Base-by-base conservation (phyloP, 1,140 invertebrate genomes). In the Microplitis mediator region DNA sequence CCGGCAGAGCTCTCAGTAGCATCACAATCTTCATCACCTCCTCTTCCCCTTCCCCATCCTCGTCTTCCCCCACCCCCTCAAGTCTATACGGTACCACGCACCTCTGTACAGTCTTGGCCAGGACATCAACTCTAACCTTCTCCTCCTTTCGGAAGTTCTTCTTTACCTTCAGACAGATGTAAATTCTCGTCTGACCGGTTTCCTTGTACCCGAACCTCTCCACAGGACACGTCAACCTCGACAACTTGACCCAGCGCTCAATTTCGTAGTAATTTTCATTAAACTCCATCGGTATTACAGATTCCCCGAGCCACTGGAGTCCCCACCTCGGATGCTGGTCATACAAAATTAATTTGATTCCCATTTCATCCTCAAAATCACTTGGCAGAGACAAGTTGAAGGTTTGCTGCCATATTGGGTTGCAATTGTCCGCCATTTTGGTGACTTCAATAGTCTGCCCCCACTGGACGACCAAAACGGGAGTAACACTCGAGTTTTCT, bases 321-420 rank as follows among this genome's bases (percentile, higher is more conserved):
- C 86, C 86, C 85, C 86, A 87, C 3, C 84, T 77, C 5, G 86
- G 86, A 75, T 87, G 86, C 6, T 85, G 83, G 73, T 87, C 86
- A 23, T 81, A 87, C 0, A 87, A 71, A 8, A 85, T 78, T 5
- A 87, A 63, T 39, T 84, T 86, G 0, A 87, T 75, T 67, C 8
- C 39, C 39, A 45, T 45, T 45, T 72, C 76, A 16, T 82, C 73
- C 66, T 85, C 79, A n/a, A 50, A 56, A 0, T 75, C 77, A 45
- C 76, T 78, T 0, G 84, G 82, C 5, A 84, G 69, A 31, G 83
- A 82, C 36, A 88, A 86, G 1, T 82, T 77, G 23, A 87, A 67
- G 0, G 85, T 86, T 64, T 87, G 81, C 4, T 88, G 85, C 86
- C 85, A 87, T 23, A 88, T 71, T 4, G 86, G 86, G 4, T 84